These are phyloP conservation scores for Sesamia nonagrioides DNA, from an alignment of 1,140 invertebrate genomes.

Conservation along the genomic window DNA sequence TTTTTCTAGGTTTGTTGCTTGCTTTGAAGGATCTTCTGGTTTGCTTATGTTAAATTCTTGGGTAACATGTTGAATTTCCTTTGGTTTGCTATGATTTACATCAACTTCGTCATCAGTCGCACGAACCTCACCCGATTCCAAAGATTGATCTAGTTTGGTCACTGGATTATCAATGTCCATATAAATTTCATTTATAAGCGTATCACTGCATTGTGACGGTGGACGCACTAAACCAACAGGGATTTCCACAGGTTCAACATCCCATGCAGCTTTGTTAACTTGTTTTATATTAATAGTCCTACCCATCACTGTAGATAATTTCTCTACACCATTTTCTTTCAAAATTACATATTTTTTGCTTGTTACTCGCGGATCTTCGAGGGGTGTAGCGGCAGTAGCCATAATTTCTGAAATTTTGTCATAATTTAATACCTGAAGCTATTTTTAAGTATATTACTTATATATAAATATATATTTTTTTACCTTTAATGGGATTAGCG, in stretches of 20 bases:
- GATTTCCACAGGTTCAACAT: slow-evolving; percentile 56
- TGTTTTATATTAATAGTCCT: slow-evolving; percentile 64
- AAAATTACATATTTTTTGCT: slow-evolving; percentile 72
- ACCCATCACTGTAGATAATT: slow-evolving; percentile 59
- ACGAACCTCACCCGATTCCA: slow-evolving; percentile 9
- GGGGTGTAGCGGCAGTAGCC: slow-evolving; percentile 55
- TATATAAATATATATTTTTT: too few relatives aligned
- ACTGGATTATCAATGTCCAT: slow-evolving; percentile 62
- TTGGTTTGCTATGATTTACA: not conserved
- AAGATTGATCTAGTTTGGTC: slow-evolving; percentile 40
- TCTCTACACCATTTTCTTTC: slow-evolving; percentile 54
- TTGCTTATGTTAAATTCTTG: not conserved
- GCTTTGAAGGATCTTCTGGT: not conserved
- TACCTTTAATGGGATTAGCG: slow-evolving; percentile 69
- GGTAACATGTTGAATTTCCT: not conserved
- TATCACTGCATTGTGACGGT: slow-evolving; percentile 52
- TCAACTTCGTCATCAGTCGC: not conserved
- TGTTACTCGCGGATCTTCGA: slow-evolving; percentile 73
- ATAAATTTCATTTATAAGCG: slow-evolving; percentile 63
- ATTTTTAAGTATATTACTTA: too few relatives aligned
- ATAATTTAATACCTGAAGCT: too few relatives aligned
- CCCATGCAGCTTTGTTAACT: slow-evolving; percentile 65
- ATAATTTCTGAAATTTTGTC: slow-evolving; percentile 67
- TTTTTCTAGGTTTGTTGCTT: not conserved
- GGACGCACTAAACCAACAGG: slow-evolving; percentile 61